Evolutionary conservation across 2,113 vertebrate genomes (phyloP).

Genomic region (Toxotes jaculatrix): DNA sequence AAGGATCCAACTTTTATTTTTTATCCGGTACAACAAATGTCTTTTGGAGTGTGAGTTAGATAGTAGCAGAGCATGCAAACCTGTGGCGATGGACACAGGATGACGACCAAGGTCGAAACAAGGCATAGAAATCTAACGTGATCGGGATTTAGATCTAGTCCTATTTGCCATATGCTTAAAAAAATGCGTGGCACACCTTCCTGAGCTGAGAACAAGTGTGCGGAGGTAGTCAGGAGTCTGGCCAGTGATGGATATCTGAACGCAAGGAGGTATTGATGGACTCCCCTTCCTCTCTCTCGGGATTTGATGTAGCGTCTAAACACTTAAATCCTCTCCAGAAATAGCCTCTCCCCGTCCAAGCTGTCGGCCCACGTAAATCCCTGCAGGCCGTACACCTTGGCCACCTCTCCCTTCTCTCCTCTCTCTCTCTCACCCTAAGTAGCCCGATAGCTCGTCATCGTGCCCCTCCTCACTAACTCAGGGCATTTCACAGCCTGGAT

Average conservation of each 20-base stretch:
- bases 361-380: slow-evolving; percentile 84
- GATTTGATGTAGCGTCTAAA: slow-evolving; percentile 83
- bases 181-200: not conserved
- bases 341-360: slow-evolving; percentile 80
- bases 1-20: not conserved
- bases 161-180: not conserved
- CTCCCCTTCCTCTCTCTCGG: slow-evolving; percentile 71
- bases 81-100: not conserved
- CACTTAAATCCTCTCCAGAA: slow-evolving; percentile 85
- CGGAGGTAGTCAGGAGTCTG: slow-evolving; percentile 7
- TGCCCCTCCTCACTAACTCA: not conserved
- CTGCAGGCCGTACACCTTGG: slow-evolving; percentile 72
- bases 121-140: too few relatives aligned
- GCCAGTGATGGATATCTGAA: slow-evolving; percentile 30
- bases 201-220: not conserved
- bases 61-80: not conserved
- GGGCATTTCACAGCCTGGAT: slow-evolving; percentile 58
- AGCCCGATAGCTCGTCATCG: slow-evolving; percentile 44
- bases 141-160: too few relatives aligned
- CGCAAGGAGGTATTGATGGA: slow-evolving; percentile 44
- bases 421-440: slow-evolving; percentile 35
- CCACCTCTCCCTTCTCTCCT: slow-evolving; percentile 29
- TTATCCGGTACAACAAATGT: not conserved
- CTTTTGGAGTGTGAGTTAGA: not conserved
- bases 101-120: too few relatives aligned